A percentile compares a stretch with the other conserved stretches of the same genome.
phyloP scores from a whole-genome alignment of 64 coral and sea anemone genomes.

The Platygyra sinensis region DNA sequence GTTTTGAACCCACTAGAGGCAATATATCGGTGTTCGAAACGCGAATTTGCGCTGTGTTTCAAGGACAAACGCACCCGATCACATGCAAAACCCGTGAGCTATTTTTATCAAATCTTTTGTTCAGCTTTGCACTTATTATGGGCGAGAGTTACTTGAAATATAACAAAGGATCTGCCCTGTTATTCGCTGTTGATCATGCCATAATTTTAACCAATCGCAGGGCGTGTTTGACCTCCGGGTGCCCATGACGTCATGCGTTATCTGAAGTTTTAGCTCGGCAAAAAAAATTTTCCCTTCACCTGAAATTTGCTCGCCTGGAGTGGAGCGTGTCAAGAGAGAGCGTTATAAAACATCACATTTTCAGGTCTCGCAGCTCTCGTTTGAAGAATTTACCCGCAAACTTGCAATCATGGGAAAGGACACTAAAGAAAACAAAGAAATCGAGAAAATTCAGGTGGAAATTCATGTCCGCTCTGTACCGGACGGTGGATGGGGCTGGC shows the following conservation, averaged over 20 bases:
- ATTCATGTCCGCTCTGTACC: constrained; percentile 35
- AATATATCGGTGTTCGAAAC: background rate
- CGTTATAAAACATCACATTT: background rate
- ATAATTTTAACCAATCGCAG: constrained; percentile 25
- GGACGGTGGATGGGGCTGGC: constrained; percentile 88
- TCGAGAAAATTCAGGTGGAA: constrained; percentile 5
- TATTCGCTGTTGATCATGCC: constrained; percentile 28
- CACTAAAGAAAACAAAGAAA: constrained; percentile 27
- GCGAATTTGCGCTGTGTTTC: background rate
- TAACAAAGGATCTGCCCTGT: background rate
- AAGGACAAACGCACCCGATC: background rate
- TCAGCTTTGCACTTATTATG: background rate
- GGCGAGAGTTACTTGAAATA: background rate
- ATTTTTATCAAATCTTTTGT: background rate
- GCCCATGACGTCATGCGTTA: constrained; percentile 4
- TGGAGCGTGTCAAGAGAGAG: background rate
- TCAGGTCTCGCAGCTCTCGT: constrained; percentile 29
- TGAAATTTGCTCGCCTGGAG: background rate
- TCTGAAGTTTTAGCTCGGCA: background rate
- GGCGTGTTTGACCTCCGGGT: background rate
- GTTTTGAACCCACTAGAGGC: background rate
- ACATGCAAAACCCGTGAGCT: background rate
- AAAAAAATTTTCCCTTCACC: constrained; percentile 5
- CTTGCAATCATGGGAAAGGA: constrained; percentile 5
- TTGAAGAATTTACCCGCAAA: background rate